phyloP scores from a whole-genome alignment of 1,140 invertebrate genomes.

The Acromyrmex echinatior region DNA sequence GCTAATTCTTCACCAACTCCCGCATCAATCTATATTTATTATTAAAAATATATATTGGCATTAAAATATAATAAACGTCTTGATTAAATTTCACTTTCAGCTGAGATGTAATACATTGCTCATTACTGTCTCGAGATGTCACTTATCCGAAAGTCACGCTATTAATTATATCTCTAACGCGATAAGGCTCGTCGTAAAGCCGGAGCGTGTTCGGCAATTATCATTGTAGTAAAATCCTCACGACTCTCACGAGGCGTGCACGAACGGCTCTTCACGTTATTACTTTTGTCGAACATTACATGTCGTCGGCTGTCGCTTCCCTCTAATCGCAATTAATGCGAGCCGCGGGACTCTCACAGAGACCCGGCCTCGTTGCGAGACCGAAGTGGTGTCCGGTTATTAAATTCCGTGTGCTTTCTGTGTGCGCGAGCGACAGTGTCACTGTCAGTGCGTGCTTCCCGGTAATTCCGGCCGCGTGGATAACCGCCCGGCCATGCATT shows the following conservation, averaged over 20 bases:
- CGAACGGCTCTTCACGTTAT: constrained; percentile 60
- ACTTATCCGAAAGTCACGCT: constrained; percentile 5
- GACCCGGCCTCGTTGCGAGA: constrained; percentile 38
- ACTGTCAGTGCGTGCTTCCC: constrained; percentile 71
- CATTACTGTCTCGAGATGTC: neutral
- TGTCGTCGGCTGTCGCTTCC: constrained; percentile 54
- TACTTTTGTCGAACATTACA: constrained; percentile 66
- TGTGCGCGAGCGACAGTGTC: constrained; percentile 61
- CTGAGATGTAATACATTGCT: neutral
- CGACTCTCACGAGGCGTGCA: constrained; percentile 9
- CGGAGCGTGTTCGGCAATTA: constrained; percentile 26
- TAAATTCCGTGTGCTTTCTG: constrained; percentile 60
- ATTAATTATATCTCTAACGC: constrained; percentile 20
- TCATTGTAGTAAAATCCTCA: constrained; percentile 24
- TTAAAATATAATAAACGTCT: neutral
- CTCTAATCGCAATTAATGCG: constrained; percentile 71
- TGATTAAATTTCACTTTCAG: neutral
- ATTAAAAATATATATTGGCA: neutral
- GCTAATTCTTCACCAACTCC: neutral
- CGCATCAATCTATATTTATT: neutral
- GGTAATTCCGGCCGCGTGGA: constrained; percentile 68
- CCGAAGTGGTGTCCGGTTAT: constrained; percentile 67
- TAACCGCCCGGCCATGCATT: constrained; percentile 68
- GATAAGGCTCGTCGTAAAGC: constrained; percentile 1
- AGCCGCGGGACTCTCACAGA: constrained; percentile 19